Conservation (phyloP, 2,888 invertebrate genomes). For the Villa cingulata region DNA sequence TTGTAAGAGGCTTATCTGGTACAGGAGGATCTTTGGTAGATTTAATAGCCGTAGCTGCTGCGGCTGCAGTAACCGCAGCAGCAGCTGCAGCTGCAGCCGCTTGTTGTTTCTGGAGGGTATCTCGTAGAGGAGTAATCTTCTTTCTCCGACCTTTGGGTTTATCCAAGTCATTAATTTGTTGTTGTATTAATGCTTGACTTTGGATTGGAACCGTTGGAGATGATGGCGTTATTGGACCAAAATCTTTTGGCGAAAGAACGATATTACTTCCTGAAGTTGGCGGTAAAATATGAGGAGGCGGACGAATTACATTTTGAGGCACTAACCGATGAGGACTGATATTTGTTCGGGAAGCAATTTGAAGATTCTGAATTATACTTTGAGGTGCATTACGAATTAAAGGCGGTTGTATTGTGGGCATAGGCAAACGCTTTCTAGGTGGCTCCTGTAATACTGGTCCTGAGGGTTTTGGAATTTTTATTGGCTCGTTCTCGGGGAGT, state of each 20-base stretch:
- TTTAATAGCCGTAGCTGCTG: conserved; percentile 19
- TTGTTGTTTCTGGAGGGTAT: conserved; percentile 36
- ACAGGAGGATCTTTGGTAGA: conserved; percentile 7
- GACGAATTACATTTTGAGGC: conserved; percentile 2
- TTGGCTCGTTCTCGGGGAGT: conserved; percentile 12
- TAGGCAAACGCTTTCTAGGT: conserved; percentile 30
- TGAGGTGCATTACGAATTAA: not conserved
- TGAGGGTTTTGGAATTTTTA: conserved; percentile 21
- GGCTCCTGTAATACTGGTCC: conserved; percentile 34
- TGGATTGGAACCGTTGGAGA: conserved; percentile 14
- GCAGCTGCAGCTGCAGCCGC: conserved; percentile 41
- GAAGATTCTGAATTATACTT: not conserved
- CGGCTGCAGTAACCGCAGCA: conserved; percentile 34
- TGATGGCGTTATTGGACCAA: not conserved
- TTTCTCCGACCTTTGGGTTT: conserved; percentile 35
- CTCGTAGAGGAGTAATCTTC: conserved; percentile 35
- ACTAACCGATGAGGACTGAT: not conserved
- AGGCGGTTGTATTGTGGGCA: conserved; percentile 31
- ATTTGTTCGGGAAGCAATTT: not conserved
- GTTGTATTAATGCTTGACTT: conserved; percentile 10
- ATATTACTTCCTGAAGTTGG: not conserved
- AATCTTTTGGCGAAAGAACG: not conserved
- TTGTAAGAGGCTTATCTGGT: conserved; percentile 1
- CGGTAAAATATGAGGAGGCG: not conserved
- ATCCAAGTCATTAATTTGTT: conserved; percentile 2